A percentile compares a stretch with the other conserved stretches of the same genome.
Evolutionary conservation across 2,888 invertebrate genomes (phyloP).

Genomic region (Embidobia sp.): DNA sequence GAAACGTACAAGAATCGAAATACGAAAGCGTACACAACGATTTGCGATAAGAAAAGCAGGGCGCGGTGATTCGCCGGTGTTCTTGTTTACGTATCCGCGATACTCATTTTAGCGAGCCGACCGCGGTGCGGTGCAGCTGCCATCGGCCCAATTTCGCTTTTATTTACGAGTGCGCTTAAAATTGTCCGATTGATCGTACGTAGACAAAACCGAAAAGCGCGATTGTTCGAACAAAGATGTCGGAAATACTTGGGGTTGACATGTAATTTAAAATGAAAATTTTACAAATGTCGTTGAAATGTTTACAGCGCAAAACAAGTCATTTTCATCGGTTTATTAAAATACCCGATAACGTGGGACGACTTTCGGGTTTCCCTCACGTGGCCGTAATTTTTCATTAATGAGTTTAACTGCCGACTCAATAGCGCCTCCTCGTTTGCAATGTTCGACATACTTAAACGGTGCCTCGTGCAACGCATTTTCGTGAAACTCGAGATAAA

Average conservation of each 20-base stretch:
- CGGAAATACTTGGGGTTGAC: constrained; percentile 8
- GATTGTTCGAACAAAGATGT: too few relatives aligned
- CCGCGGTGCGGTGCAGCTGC: too few relatives aligned
- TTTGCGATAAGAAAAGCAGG: too few relatives aligned
- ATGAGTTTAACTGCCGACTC: neutral
- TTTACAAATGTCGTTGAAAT: constrained; percentile 9
- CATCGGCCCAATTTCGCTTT: too few relatives aligned
- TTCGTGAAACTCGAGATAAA: constrained; percentile 8
- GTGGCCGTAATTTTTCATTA: neutral
- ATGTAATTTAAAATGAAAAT: constrained; percentile 16
- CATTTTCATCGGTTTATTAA: constrained; percentile 12
- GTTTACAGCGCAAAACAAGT: constrained; percentile 3
- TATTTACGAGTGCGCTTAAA: too few relatives aligned
- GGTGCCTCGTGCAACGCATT: too few relatives aligned
- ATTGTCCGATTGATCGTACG: too few relatives aligned
- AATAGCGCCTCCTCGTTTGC: too few relatives aligned
- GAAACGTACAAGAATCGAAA: constrained; percentile 20
- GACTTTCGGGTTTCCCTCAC: neutral
- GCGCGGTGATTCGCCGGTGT: too few relatives aligned
- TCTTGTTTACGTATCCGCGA: neutral
- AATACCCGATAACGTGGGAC: constrained; percentile 1
- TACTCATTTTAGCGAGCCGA: too few relatives aligned
- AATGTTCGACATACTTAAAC: neutral
- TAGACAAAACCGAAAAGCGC: too few relatives aligned
- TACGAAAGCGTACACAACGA: constrained; percentile 19